Evolutionary conservation across 2,888 invertebrate species (phyloP).

Genomic region (Piscicola geometra): DNA sequence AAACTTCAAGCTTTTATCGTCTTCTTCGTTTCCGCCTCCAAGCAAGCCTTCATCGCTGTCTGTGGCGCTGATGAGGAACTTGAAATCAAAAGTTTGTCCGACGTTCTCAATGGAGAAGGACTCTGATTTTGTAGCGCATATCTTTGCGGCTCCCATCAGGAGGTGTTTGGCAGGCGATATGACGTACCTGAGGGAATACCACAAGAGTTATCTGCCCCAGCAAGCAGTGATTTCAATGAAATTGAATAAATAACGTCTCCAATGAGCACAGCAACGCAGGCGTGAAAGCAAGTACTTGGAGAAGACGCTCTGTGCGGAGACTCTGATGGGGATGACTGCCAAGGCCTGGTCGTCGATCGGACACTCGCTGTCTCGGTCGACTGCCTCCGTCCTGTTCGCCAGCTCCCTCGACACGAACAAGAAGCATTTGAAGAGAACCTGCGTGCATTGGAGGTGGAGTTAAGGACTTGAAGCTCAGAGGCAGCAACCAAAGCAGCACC

Average conservation of each 20-base stretch:
- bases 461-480: too few species aligned
- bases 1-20: conserved; percentile 45
- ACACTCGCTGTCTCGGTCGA: not conserved
- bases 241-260: too few species aligned
- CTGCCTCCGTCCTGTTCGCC: not conserved
- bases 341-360: conserved; percentile 47
- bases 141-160: conserved; percentile 55
- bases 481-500: conserved; percentile 54
- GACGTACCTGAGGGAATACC: conserved; percentile 55
- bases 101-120: conserved; percentile 55
- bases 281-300: conserved; percentile 51
- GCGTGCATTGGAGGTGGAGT: not conserved
- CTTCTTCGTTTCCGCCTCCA: conserved; percentile 39
- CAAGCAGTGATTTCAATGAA: not conserved
- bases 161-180: conserved; percentile 54
- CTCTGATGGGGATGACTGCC: conserved; percentile 56
- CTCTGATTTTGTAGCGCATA: conserved; percentile 53
- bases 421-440: not conserved
- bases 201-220: not conserved
- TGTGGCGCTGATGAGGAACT: conserved; percentile 52
- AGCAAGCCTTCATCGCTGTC: conserved; percentile 22
- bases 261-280: too few species aligned
- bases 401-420: conserved; percentile 2
- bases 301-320: conserved; percentile 54
- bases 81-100: conserved; percentile 56